Evolutionary conservation across 2,888 invertebrate genomes (phyloP), one percentile per base, ranked within the genome.

Genomic region (Dusona sp.): DNA sequence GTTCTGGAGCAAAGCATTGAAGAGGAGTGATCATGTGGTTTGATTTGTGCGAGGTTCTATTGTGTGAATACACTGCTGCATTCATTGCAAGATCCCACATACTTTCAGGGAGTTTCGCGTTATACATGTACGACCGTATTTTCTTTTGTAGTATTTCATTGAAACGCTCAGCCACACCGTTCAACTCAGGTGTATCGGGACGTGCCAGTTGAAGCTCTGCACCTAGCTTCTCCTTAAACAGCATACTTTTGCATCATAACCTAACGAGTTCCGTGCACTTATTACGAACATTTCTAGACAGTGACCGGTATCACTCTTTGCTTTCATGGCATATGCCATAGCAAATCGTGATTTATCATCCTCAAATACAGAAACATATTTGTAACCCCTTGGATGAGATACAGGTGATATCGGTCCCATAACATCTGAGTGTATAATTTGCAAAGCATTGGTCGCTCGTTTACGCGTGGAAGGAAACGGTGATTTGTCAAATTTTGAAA

Each of bases 271-370:
- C 85, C 88, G 75, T 16, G 88, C 83, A 19, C 84, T 83, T 61
- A 38, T 87, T 25, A 88, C 45, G 57, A 86, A 88, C 22, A 38
- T 51, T 65, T 88, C 88, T 13, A 88, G 68, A 48, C 84, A 88
- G 42, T 75, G 16, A 22, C 86, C 87, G 0, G 89, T 87, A 48
- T 88, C 88, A 45, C 72, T 79, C 67, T 89, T 88, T 45, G 65
- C n/a, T 79, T 86, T 87, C 83, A 90, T 87, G 0, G 85, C 42
- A 75, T 89, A 91, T 16, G 85, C 84, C 77, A 83, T 84, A 19
- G 89, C 88, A 45, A 86, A 81, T 61, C 89, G 81, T 9, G 89
- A 89, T 82, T 79, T 89, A 85, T 90, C 90, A 68, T 90, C 89
- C 19, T 88, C 57, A 80, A 89, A 88, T 13, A 88, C 86, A 13